Base-by-base conservation (phyloP, 2,113 vertebrate species). In the Hypanus sabinus region DNA sequence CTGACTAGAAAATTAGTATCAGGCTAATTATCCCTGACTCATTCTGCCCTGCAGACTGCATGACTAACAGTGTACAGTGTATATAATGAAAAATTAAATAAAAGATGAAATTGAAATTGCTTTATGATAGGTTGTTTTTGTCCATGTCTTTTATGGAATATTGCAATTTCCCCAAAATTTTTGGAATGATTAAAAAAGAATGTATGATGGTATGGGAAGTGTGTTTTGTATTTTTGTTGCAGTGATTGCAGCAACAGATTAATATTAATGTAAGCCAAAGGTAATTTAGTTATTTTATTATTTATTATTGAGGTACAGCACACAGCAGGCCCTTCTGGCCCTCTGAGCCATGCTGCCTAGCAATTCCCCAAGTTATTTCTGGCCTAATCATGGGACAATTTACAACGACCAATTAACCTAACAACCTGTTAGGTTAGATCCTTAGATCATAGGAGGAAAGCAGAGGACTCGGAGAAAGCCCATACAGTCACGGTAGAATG, bases 11-110 rank as follows among this genome's bases (percentile, higher is more conserved):
- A 93, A 71, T 90, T 90, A 90, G 60, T 65, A 90, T 93, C 91
- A 93, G 36, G 22, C 91, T 93, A 93, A 93, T 93, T 93, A 93
- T 73, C 73, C 68, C 73, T 93, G 68, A 75, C 91, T 93, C 65
- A 75, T 27, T 75, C 38, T 93, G 91, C 91, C 91, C 91, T 93
- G 68, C 68, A 93, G 91, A 93, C 33, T 93, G 70, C 91, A 55
- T 93, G 70, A 93, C 65, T 93, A 93, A 93, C 70, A 73, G 18
- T 73, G 38, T 73, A 93, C 68, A 46, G 20, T 93, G 10, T 73
- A 73, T 93, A 46, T 73, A 93, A 93, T 93, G 91, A 93, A 93
- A 46, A 73, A 27, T 93, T 93, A 71, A 93, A 93, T 93, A 93
- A 73, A 93, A 93, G 70, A 93, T 93, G 33, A 93, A 81, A 71